A percentile compares a stretch with the other conserved stretches of the same genome.
phyloP scores from a whole-genome alignment of 2,797 vertebrate genomes.

The Pipistrellus pygmaeus region DNA sequence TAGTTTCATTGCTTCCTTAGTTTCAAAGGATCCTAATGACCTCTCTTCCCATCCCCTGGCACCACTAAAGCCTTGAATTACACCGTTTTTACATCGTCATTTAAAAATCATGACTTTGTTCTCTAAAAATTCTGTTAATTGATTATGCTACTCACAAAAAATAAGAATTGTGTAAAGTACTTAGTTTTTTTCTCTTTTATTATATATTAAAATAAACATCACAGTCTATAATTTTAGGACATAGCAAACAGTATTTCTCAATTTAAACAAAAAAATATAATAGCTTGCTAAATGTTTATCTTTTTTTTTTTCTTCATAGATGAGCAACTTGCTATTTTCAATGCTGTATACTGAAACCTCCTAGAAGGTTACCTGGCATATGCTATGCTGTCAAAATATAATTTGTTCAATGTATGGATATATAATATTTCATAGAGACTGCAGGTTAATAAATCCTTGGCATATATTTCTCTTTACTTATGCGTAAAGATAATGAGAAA shows the following conservation, averaged over 20 bases:
- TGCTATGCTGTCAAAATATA: neutral
- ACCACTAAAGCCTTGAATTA: neutral
- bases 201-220: neutral
- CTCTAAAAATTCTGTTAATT: neutral
- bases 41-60: neutral
- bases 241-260: neutral
- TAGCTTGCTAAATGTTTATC: neutral
- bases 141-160: neutral
- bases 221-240: neutral
- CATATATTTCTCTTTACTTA: neutral
- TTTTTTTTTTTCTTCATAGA: neutral
- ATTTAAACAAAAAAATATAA: neutral
- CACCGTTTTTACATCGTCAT: neutral
- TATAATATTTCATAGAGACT: neutral
- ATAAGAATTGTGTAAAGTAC: neutral
- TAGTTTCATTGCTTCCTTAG: neutral
- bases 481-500: neutral
- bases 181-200: neutral
- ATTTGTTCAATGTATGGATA: neutral
- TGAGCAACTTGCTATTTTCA: neutral
- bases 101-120: conserved; percentile 12
- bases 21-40: neutral
- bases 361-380: neutral
- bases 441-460: neutral
- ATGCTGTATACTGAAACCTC: neutral